Base-by-base conservation (phyloP, 1,140 invertebrate species). In the Steinernema khuongi region DNA sequence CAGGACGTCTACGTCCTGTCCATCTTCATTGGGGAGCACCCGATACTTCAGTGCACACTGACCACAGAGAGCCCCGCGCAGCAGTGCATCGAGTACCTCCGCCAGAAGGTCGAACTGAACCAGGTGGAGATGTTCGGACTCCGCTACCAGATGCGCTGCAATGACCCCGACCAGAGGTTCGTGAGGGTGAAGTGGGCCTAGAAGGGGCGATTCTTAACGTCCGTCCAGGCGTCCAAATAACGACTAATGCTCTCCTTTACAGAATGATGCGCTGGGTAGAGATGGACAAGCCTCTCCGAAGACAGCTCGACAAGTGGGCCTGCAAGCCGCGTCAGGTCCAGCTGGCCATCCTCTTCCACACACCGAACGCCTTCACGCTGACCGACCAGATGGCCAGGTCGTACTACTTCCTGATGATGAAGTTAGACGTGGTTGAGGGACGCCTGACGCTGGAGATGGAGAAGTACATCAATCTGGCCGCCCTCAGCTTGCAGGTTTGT, bases 251-350 rank as follows among this genome's bases (percentile, higher is more conserved):
- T n/a, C 17, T 43, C 17, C 41, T 67, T 60, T 67, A 67, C 22
- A 60, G 80, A 67, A 77, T 78, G 67, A 74, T 80, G 75, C 76
- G 81, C 26, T 82, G 82, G 82, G 73, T 82, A 30, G 81, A 84
- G 68, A 67, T 79, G 60, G 80, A 82, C 70, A 81, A 82, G 29
- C 78, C 81, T 0, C 60, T 82, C 0, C 31, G 77, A 43, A 76
- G 77, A 68, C 81, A 82, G 66, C 77, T 82, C 14, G 81, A 82
- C 22, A 82, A 83, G 26, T 82, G 68, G 60, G 76, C 81, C 2
- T 82, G 82, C 66, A 79, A 81, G 41, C 60, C 68, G 26, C 50
- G 81, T 14, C 75, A 82, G 32, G 81, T 82, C n/a, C 79, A 83
- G 26, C 73, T 82, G 1, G 82, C 80, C 19, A 82, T 82, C 72